These are phyloP conservation scores for Apteryx owenii DNA, from an alignment of 2,113 vertebrate genomes.

Conservation along the genomic window DNA sequence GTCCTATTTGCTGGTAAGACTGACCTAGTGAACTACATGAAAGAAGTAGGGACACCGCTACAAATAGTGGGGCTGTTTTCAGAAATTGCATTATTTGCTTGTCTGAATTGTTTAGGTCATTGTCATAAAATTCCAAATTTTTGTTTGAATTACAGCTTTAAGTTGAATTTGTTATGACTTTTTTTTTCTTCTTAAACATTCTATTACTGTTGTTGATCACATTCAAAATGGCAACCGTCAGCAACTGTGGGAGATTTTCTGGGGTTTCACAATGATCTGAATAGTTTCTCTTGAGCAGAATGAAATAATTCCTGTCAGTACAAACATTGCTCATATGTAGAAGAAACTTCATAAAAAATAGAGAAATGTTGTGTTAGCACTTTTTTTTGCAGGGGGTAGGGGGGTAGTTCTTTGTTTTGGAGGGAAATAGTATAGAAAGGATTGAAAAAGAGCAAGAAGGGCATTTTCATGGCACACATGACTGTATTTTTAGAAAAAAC, in stretches of 20 bases:
- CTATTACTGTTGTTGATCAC: neutral
- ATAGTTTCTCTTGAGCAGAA: neutral
- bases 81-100: neutral
- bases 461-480: neutral
- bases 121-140: neutral
- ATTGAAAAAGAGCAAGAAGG: neutral
- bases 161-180: neutral
- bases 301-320: neutral
- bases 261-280: neutral
- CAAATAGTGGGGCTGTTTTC: neutral
- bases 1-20: constrained; percentile 16
- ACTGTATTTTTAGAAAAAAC: neutral
- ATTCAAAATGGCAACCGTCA: neutral
- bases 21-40: constrained; percentile 54
- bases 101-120: neutral
- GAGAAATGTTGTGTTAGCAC: rapidly evolving
- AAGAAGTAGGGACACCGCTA: neutral
- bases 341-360: neutral
- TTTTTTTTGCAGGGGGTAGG: too few relatives aligned
- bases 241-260: neutral
- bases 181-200: neutral
- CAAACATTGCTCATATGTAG: neutral
- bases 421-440: neutral
- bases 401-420: neutral
- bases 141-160: neutral